These are phyloP conservation scores for Melipona quadrifasciata DNA, from an alignment of 1,140 invertebrate genomes.

Conservation along the genomic window DNA sequence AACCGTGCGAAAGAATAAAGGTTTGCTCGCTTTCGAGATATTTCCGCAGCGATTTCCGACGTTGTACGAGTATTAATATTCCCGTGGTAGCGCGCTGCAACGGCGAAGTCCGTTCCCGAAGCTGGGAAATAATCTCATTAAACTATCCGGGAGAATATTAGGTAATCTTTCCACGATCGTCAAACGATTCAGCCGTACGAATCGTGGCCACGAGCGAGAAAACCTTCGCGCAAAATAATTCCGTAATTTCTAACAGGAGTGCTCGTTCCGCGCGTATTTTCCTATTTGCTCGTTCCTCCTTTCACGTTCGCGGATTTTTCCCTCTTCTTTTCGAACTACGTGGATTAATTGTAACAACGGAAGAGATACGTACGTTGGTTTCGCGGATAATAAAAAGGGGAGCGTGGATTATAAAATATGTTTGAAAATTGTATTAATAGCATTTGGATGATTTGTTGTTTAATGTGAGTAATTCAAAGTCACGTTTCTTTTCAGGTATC, in stretches of 20 bases:
- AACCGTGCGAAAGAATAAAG: background rate
- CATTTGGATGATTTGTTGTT: background rate
- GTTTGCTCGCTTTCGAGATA: background rate
- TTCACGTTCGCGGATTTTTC: no score
- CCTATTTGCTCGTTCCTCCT: no score
- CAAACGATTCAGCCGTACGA: slow-evolving; percentile 19
- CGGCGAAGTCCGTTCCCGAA: background rate
- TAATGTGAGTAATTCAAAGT: no score
- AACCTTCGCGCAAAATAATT: slow-evolving; percentile 4
- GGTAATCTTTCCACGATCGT: background rate
- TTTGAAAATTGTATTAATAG: no score
- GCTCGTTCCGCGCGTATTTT: no score
- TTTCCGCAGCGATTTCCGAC: background rate
- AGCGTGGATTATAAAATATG: no score
- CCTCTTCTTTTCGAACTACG: no score
- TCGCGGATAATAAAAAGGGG: no score
- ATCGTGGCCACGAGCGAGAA: background rate
- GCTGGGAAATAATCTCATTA: background rate
- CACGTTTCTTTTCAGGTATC: no score
- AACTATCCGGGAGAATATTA: background rate
- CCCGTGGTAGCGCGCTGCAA: background rate
- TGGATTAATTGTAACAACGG: no score
- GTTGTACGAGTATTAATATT: background rate
- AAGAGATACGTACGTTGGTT: no score
- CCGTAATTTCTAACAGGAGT: no score